phyloP scores from a whole-genome alignment of 2,113 vertebrate genomes.

The Pachypanchax playfairii region DNA sequence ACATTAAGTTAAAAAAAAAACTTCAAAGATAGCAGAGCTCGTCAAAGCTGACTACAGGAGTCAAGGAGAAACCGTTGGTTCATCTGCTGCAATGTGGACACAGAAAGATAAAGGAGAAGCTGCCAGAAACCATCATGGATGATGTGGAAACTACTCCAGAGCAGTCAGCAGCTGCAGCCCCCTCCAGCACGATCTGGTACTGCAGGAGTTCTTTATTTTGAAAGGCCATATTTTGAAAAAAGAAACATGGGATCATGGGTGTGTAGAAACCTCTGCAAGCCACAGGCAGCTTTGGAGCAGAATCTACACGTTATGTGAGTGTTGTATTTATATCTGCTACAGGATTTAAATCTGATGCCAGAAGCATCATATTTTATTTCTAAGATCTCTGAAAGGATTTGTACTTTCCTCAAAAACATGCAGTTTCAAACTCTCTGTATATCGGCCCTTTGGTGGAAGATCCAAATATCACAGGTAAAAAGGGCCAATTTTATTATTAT shows the following conservation, averaged over 20 bases:
- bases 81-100: constrained; percentile 1
- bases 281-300: not conserved
- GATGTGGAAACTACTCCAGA: constrained; percentile 1
- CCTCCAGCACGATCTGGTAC: not conserved
- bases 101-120: not conserved
- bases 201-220: constrained; percentile 8
- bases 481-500: too few species aligned
- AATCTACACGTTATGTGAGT: not conserved
- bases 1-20: not conserved
- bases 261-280: not conserved
- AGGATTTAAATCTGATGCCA: not conserved
- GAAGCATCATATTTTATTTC: too few species aligned
- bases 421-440: too few species aligned
- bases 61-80: constrained; percentile 4
- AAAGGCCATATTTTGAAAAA: too few species aligned
- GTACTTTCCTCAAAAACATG: too few species aligned
- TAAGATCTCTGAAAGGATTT: too few species aligned
- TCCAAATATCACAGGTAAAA: too few species aligned
- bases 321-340: not conserved
- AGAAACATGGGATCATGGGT: not conserved
- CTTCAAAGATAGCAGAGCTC: constrained; percentile 11
- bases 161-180: constrained; percentile 4
- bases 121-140: not conserved
- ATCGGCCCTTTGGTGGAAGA: too few species aligned
- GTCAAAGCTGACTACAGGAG: constrained; percentile 3